These are phyloP conservation scores for Magallana angulata DNA, from an alignment of 1,140 invertebrate species.

Conservation along the genomic window DNA sequence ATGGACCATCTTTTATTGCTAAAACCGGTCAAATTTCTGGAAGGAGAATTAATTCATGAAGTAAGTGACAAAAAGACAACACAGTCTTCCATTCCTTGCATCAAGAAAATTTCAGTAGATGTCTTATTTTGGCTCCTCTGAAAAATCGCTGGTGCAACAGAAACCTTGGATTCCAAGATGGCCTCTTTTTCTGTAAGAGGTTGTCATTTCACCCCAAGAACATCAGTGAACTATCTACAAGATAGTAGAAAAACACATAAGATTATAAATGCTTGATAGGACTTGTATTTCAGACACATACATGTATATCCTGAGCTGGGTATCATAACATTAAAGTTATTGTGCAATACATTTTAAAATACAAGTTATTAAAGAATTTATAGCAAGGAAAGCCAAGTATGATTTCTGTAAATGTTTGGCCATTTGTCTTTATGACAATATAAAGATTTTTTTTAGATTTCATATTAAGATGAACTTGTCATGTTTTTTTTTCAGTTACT, in stretches of 20 bases:
- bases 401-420: no score
- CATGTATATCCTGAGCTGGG: no score
- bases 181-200: not conserved
- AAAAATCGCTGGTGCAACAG: slow-evolving; percentile 39
- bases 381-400: no score
- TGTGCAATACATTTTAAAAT: no score
- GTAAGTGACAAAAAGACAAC: slow-evolving; percentile 65
- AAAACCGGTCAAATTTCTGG: slow-evolving; percentile 96
- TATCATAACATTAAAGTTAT: no score
- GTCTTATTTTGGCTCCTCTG: not conserved
- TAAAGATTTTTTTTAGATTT: no score
- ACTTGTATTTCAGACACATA: no score
- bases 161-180: slow-evolving; percentile 42
- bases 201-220: slow-evolving; percentile 33
- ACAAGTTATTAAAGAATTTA: no score
- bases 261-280: no score
- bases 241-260: no score
- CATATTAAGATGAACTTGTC: not conserved
- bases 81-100: not conserved
- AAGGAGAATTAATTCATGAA: slow-evolving; percentile 96
- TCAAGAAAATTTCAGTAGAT: slow-evolving; percentile 28
- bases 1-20: slow-evolving; percentile 94
- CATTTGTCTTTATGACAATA: no score
- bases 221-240: not conserved
- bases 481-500: slow-evolving; percentile 83